phyloP scores from a whole-genome alignment of 2,797 vertebrate species.

The Propithecus deckenii region DNA sequence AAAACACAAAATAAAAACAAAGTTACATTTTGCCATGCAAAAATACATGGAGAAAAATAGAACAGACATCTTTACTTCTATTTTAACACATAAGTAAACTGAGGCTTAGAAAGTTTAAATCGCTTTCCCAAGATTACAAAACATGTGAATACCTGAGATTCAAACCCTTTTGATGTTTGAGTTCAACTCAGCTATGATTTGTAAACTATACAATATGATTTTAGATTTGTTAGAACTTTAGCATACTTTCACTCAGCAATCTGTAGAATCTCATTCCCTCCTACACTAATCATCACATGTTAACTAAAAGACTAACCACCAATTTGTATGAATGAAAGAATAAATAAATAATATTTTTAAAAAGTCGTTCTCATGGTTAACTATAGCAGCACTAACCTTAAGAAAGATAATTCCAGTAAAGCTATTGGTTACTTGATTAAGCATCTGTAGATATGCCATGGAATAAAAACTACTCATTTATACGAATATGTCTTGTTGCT shows the following conservation, averaged over 20 bases:
- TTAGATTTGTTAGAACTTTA: not conserved
- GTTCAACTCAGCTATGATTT: not conserved
- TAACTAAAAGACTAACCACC: not conserved
- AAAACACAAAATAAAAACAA: constrained; percentile 24
- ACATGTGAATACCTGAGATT: not conserved
- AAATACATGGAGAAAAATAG: not conserved
- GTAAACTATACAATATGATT: not conserved
- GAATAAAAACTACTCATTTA: constrained; percentile 7
- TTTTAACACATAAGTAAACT: not conserved
- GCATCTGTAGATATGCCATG: not conserved
- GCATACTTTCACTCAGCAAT: not conserved
- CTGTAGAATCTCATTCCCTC: not conserved
- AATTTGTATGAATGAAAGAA: not conserved
- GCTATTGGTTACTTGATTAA: not conserved
- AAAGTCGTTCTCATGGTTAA: not conserved
- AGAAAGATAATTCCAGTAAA: not conserved
- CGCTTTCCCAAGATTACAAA: not conserved
- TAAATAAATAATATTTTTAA: not conserved
- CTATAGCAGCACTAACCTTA: not conserved
- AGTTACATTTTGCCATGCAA: not conserved
- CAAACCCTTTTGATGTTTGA: not conserved
- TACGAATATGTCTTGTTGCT: not conserved
- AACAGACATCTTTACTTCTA: not conserved
- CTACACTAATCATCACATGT: not conserved
- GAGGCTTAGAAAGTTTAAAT: not conserved